phyloP scores from a whole-genome alignment of 2,113 vertebrate genomes.

The Clarias gariepinus region DNA sequence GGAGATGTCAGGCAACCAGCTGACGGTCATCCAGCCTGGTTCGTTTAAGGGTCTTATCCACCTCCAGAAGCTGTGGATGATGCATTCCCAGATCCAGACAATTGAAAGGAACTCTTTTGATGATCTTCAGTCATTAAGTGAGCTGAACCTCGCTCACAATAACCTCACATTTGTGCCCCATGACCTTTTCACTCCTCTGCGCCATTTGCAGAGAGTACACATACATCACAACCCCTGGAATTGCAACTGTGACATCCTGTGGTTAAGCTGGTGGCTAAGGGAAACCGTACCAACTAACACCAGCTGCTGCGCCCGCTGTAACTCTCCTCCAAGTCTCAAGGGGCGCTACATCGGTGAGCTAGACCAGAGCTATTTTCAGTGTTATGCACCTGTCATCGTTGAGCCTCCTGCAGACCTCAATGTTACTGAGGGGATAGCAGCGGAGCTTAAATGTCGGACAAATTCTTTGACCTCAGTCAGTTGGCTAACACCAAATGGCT shows the following conservation, averaged over 20 bases:
- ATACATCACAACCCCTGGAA: conserved; percentile 79
- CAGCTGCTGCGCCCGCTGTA: conserved; percentile 76
- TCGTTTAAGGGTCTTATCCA: conserved; percentile 71
- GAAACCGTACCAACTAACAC: conserved; percentile 76
- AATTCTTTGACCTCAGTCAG: conserved; percentile 92
- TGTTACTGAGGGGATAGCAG: conserved; percentile 85
- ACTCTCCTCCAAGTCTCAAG: conserved; percentile 66
- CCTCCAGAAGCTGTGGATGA: conserved; percentile 98
- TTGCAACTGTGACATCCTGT: conserved; percentile 79
- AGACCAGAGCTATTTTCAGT: conserved; percentile 93
- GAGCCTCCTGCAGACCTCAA: conserved; percentile 87
- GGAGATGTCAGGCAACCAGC: conserved; percentile 78
- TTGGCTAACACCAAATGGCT: conserved; percentile 95
- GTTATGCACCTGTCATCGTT: conserved; percentile 92
- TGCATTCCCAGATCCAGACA: conserved; percentile 78
- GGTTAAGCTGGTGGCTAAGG: conserved; percentile 79
- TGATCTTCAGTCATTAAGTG: conserved; percentile 74
- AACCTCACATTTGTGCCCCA: conserved; percentile 77
- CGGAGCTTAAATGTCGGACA: conserved; percentile 93
- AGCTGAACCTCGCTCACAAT: conserved; percentile 78
- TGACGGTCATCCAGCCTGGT: conserved; percentile 71
- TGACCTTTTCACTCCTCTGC: conserved; percentile 74
- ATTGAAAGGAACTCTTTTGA: conserved; percentile 79
- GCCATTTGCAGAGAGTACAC: conserved; percentile 74
- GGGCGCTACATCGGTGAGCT: conserved; percentile 77